These are phyloP conservation scores for Psylliodes chrysocephalus DNA, from an alignment of 2,888 invertebrate genomes.

Conservation along the genomic window DNA sequence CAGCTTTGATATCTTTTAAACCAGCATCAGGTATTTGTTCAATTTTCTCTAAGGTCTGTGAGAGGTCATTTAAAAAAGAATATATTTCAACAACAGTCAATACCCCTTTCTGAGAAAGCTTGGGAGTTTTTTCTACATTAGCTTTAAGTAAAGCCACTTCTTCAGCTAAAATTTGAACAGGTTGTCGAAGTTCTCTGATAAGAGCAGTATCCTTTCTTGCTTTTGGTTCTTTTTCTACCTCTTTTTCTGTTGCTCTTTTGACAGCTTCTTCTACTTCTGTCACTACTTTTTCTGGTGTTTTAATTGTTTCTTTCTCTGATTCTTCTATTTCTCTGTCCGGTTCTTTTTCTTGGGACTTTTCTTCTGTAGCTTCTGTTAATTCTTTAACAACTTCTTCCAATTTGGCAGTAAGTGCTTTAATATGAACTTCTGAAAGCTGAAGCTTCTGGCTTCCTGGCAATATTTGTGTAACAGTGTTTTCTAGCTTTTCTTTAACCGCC, in stretches of 20 bases:
- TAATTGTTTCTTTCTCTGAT: too few relatives aligned
- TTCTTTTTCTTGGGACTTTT: not conserved
- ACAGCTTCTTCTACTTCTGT: not conserved
- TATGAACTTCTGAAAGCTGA: slow-evolving; percentile 26
- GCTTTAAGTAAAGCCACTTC: slow-evolving; percentile 36
- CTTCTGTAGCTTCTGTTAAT: not conserved
- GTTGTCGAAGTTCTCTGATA: slow-evolving; percentile 28
- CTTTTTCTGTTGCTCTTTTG: slow-evolving; percentile 6
- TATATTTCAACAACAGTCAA: slow-evolving; percentile 38
- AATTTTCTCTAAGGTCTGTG: slow-evolving; percentile 18
- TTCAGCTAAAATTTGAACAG: slow-evolving; percentile 34
- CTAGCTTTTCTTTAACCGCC: slow-evolving; percentile 29
- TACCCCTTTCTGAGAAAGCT: slow-evolving; percentile 38
- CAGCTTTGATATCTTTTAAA: slow-evolving; percentile 29
- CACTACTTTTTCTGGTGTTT: not conserved
- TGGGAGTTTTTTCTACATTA: slow-evolving; percentile 26
- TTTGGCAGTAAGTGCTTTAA: slow-evolving; percentile 32
- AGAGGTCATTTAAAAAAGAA: slow-evolving; percentile 31
- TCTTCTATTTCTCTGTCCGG: too few relatives aligned
- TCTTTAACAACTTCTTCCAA: slow-evolving; percentile 23
- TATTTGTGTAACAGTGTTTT: slow-evolving; percentile 19
- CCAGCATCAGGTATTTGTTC: slow-evolving; percentile 14
- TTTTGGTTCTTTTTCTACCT: not conserved
- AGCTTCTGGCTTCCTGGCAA: slow-evolving; percentile 28
- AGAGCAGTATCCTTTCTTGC: slow-evolving; percentile 22